Conservation (phyloP, 2,888 invertebrate species). For the Griposia aprilina region DNA sequence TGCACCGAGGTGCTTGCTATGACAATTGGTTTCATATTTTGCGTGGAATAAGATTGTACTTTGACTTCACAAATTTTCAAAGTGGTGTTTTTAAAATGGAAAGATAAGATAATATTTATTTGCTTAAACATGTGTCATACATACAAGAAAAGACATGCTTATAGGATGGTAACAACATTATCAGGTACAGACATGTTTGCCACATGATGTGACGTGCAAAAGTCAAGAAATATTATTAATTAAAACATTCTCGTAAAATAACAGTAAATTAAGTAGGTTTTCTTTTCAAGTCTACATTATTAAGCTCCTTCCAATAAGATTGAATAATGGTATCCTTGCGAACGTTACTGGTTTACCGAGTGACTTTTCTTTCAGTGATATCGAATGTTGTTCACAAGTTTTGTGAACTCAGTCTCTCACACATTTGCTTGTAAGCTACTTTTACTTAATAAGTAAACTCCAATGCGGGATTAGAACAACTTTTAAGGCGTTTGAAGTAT, state of each 20-base stretch:
- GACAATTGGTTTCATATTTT: conserved; percentile 43
- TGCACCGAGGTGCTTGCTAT: conserved; percentile 5
- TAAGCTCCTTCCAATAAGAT: too few relatives aligned
- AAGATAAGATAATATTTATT: too few relatives aligned
- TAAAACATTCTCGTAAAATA: too few relatives aligned
- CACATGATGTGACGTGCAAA: too few relatives aligned
- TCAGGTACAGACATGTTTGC: too few relatives aligned
- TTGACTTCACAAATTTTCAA: conserved; percentile 6
- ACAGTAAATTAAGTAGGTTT: too few relatives aligned
- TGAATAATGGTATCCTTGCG: conserved; percentile 13
- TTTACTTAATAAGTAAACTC: conserved; percentile 21
- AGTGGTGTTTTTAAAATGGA: conserved; percentile 26
- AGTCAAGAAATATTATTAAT: too few relatives aligned
- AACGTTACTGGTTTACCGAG: not conserved
- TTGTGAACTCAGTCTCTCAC: not conserved
- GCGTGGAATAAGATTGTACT: conserved; percentile 28
- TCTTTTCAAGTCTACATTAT: too few relatives aligned
- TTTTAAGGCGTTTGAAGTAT: conserved; percentile 14
- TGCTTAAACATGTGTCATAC: too few relatives aligned
- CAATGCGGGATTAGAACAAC: conserved; percentile 8
- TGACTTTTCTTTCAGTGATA: not conserved
- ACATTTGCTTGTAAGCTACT: not conserved
- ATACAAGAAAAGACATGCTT: too few relatives aligned
- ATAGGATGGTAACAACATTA: too few relatives aligned
- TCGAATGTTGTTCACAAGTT: conserved; percentile 5